Evolutionary conservation across 2,113 vertebrate genomes (phyloP).

Genomic region (Apodemus speciosus): DNA sequence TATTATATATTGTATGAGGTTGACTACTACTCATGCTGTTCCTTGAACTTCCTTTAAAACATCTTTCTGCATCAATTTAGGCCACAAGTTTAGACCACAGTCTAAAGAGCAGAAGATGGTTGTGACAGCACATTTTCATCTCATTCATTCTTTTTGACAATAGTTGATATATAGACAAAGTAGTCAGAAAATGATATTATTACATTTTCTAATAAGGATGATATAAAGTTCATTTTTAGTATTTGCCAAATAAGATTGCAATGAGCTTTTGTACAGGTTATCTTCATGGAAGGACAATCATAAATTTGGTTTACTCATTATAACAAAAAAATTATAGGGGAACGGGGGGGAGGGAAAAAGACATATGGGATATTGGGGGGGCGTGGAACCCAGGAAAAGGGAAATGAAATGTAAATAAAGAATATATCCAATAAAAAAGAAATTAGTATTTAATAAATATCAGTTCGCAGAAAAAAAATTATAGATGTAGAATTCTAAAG

Average conservation of each 20-base stretch:
- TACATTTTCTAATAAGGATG: conserved; percentile 3
- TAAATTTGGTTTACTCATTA: neutral
- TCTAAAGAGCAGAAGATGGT: neutral
- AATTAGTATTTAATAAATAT: too few relatives aligned
- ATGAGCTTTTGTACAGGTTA: neutral
- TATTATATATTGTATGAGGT: neutral
- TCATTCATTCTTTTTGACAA: neutral
- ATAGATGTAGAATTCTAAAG: neutral
- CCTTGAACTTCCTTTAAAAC: neutral
- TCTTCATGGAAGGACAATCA: neutral
- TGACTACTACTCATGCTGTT: neutral
- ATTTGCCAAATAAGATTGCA: neutral
- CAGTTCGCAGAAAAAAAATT: too few relatives aligned
- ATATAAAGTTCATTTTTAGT: neutral
- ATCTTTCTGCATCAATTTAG: conserved; percentile 10
- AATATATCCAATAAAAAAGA: too few relatives aligned
- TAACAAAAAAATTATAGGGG: too few relatives aligned
- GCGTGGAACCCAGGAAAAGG: too few relatives aligned
- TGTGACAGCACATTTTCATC: neutral
- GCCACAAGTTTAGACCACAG: neutral
- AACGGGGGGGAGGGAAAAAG: too few relatives aligned
- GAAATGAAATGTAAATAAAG: too few relatives aligned
- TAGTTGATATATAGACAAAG: neutral
- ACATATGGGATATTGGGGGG: too few relatives aligned
- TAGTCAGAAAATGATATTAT: neutral